These are phyloP conservation scores for Lycocorax pyrrhopterus DNA, from an alignment of 2,113 vertebrate species.

Conservation along the genomic window DNA sequence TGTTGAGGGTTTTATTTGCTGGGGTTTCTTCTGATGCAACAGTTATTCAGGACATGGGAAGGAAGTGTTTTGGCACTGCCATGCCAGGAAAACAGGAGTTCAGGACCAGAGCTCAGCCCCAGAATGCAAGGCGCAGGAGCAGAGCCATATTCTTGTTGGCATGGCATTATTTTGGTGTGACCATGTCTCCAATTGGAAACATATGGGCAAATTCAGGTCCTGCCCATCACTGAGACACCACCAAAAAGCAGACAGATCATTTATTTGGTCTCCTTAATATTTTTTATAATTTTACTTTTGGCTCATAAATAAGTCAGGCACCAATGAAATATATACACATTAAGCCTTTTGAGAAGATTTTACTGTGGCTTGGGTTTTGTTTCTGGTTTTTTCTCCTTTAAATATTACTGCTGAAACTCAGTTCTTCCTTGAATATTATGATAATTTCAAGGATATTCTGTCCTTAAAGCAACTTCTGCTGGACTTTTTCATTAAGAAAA, in stretches of 20 bases:
- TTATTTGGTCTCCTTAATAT: not conserved
- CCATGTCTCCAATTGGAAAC: not conserved
- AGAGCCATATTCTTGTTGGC: not conserved
- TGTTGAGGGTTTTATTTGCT: not conserved
- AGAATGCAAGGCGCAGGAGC: not conserved
- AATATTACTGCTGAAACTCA: not conserved
- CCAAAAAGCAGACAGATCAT: not conserved
- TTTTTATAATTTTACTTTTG: not conserved
- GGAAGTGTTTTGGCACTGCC: not conserved
- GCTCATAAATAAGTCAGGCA: not conserved
- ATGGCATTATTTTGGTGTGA: not conserved
- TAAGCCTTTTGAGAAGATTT: not conserved
- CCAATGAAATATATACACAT: not conserved
- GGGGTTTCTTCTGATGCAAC: not conserved
- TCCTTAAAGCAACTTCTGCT: not conserved
- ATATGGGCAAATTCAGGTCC: not conserved
- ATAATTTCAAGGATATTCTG: not conserved
- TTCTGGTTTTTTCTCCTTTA: not conserved
- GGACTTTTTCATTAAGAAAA: not conserved
- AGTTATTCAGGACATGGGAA: not conserved
- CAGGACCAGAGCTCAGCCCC: not conserved
- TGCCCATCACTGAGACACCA: not conserved
- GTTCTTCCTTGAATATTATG: not conserved
- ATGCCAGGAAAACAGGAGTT: not conserved
- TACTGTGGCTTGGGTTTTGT: not conserved